Conservation (phyloP, 2,888 invertebrate species). For the Epinotia bilunana region DNA sequence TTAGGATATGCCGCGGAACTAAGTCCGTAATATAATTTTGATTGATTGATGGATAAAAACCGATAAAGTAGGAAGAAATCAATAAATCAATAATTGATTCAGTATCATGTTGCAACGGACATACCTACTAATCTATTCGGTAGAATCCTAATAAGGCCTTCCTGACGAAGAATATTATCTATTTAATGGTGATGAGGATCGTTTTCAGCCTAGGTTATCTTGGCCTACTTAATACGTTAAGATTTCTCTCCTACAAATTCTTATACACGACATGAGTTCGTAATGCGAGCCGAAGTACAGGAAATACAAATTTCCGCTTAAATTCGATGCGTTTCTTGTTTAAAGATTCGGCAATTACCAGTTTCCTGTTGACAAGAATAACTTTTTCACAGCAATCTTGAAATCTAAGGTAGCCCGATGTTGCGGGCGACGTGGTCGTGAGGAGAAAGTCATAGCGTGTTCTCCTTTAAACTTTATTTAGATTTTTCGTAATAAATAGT, state of each 20-base stretch:
- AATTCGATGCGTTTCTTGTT: not conserved
- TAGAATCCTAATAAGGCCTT: slow-evolving; percentile 1
- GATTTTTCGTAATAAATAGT: no score
- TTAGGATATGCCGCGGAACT: no score
- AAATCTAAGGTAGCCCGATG: not conserved
- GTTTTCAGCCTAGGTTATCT: not conserved
- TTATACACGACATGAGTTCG: slow-evolving; percentile 3
- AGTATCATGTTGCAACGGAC: slow-evolving; percentile 8
- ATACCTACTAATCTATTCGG: not conserved
- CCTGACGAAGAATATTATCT: slow-evolving; percentile 4
- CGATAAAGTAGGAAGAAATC: not conserved
- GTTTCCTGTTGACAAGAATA: slow-evolving; percentile 8
- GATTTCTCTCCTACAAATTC: slow-evolving; percentile 16
- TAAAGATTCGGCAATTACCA: slow-evolving; percentile 14
- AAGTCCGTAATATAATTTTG: not conserved
- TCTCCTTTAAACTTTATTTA: no score
- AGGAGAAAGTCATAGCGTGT: no score
- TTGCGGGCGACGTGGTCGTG: not conserved
- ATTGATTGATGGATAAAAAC: not conserved
- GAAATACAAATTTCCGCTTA: slow-evolving; percentile 22
- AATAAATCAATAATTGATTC: slow-evolving; percentile 9
- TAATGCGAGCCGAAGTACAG: not conserved
- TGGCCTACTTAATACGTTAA: slow-evolving; percentile 3
- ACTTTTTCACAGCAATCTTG: not conserved
- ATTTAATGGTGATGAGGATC: not conserved